Percentiles rank a stretch among this genome's conserved stretches.
Conservation (phyloP, 2,113 vertebrate species). For the Cheilinus undulatus region DNA sequence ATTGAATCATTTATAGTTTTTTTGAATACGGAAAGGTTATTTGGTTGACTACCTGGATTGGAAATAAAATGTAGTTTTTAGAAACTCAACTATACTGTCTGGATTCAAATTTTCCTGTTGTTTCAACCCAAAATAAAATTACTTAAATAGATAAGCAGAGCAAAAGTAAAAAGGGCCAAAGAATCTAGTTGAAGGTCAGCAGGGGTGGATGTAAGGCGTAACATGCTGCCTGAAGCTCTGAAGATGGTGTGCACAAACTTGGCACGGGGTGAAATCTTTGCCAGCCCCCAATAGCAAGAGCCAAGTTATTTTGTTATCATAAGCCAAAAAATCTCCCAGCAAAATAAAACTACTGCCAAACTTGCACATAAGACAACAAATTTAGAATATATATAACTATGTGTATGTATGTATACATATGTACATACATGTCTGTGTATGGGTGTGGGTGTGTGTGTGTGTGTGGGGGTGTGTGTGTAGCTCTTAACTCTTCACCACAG, state of each 20-base stretch:
- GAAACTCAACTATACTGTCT: background rate
- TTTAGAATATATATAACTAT: too few relatives aligned
- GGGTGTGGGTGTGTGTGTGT: too few relatives aligned
- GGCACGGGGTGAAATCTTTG: slow-evolving; percentile 39
- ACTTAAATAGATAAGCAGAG: slow-evolving; percentile 8
- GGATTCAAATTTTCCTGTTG: background rate
- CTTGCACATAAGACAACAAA: background rate
- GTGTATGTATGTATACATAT: too few relatives aligned
- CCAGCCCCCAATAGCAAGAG: slow-evolving; percentile 53
- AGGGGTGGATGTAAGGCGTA: slow-evolving; percentile 33
- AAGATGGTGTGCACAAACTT: slow-evolving; percentile 42
- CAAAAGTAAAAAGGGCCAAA: slow-evolving; percentile 25
- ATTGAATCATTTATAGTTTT: background rate
- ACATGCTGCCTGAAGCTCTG: slow-evolving; percentile 49
- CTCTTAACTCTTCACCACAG: background rate
- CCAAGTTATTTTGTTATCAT: slow-evolving; percentile 46
- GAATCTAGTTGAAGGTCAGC: slow-evolving; percentile 51
- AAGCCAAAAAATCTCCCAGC: slow-evolving; percentile 45
- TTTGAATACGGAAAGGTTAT: slow-evolving; percentile 5
- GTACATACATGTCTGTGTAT: too few relatives aligned
- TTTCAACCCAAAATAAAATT: background rate
- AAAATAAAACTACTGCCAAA: slow-evolving; percentile 43
- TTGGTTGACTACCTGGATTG: background rate
- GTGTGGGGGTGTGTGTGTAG: too few relatives aligned
- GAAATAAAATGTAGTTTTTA: background rate